Base-by-base conservation (phyloP, 2,797 vertebrate species). In the Dendrocincla tyrannina region DNA sequence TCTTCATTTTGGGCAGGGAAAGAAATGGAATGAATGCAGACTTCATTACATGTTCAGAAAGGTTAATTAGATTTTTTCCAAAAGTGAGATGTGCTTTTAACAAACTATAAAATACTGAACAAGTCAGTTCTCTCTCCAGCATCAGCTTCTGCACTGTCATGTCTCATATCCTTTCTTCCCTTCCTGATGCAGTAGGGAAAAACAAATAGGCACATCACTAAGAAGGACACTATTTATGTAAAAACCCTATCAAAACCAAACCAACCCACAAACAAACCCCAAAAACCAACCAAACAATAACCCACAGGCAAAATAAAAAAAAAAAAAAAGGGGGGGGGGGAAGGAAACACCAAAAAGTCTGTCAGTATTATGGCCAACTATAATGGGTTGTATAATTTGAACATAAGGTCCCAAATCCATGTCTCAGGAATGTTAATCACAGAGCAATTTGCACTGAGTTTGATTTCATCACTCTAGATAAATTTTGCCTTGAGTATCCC, bases 331-430 rank as follows among this genome's bases (percentile, higher is more conserved):
- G 35, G 35, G 35, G 35, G 7, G 35, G 35, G 35, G 35, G 23
- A 13, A 11, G 2, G 6, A 3, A 14, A 28, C 17, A 8, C 20
- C 5, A n/a, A 37, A 23, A 19, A 18, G 1, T 28, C 8, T 28
- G 4, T 37, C 23, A 18, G 13, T 18, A 50, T 30, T 50, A 35
- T 0, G 0, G 10, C 2, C 23, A 32, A 2, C 1, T 42, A 2
- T 15, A 64, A 50, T 13, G 8, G 7, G 2, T 18, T 69, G 27
- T 1, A 39, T 52, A 44, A 35, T 56, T 68, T 56, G 32, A 73
- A 39, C 7, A 55, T 17, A 39, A 88, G 10, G 3, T 47, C 7
- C 13, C 15, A 63, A 44, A 7, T 25, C 19, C 3, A 19, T 14
- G 3, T 44, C 76, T 59, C 8, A 3, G n/a, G 13, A 72, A 6